Base-by-base conservation (phyloP, 2,113 vertebrate species). In the Dromas ardeola region DNA sequence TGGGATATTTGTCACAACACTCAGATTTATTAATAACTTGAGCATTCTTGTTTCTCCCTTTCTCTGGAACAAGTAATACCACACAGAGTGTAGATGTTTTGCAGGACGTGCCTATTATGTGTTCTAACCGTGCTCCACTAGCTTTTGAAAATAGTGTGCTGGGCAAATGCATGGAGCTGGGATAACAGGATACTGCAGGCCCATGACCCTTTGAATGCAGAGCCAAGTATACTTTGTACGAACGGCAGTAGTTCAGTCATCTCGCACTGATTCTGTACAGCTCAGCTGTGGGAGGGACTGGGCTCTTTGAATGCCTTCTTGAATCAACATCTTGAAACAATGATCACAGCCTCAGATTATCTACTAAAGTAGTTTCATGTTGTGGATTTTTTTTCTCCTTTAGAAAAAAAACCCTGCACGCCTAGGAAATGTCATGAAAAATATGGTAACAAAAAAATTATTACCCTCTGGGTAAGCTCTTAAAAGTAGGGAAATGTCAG, bases 401-500 rank as follows among this genome's bases (percentile, higher is more conserved):
- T 4, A 27, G 76, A 76, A 72, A 89, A 62, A 45, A 13, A 1
- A 11, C 47, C 47, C 47, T 43, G 26, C 8, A 29, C 11, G 15
- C 15, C 20, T 73, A 86, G 72, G 65, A 88, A 95, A 87, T 86
- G 40, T 59, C 56, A 50, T 88, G 81, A 79, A 88, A 95, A 86
- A 78, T 63, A 42, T 4, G 13, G 66, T 88, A 92, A 87, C 50
- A 47, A 85, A 74, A 93, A 70, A 72, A 73, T 26, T 58, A 43
- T 55, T 86, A 27, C 80, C 13, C 21, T 81, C 73, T 86, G 55
- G 61, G 12, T 84, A 91, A 81, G 58, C 43, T 86, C 61, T 88
- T 95, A 89, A 85, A 91, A 92, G 69, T 16, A 74, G 61, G 65
- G 47, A 95, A 97, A 88, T 81, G 56, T 91, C 63, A 96, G 26